Percentiles rank a stretch among this genome's conserved stretches.
phyloP scores from a whole-genome alignment of 2,888 invertebrate species.

The Chrysolina oricalcia region DNA sequence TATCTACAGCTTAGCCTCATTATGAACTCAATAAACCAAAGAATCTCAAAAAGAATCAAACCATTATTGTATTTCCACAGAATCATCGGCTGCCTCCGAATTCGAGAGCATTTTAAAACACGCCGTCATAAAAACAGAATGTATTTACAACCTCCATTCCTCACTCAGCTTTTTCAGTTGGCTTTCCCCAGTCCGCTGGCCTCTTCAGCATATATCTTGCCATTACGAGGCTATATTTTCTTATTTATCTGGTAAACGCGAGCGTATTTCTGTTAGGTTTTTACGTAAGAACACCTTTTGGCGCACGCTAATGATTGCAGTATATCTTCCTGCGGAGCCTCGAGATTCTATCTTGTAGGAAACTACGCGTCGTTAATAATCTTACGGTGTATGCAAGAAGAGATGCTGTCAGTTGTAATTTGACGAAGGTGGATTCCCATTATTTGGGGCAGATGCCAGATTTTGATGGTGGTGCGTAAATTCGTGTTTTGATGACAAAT shows the following conservation, averaged over 20 bases:
- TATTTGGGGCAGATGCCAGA: constrained; percentile 53
- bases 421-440: constrained; percentile 52
- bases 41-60: too few species aligned
- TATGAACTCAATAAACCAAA: too few species aligned
- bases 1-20: too few species aligned
- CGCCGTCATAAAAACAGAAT: neutral
- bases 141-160: constrained; percentile 49
- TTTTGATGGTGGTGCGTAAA: constrained; percentile 51
- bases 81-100: too few species aligned
- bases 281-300: constrained; percentile 57
- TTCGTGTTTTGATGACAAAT: constrained; percentile 13
- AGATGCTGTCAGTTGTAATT: constrained; percentile 52
- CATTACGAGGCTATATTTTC: constrained; percentile 65
- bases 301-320: constrained; percentile 58
- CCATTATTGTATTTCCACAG: too few species aligned
- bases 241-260: constrained; percentile 65
- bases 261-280: constrained; percentile 56
- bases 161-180: constrained; percentile 52
- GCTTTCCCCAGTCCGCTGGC: constrained; percentile 50
- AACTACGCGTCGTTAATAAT: constrained; percentile 58
- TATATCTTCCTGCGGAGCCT: constrained; percentile 44
- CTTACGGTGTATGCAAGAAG: constrained; percentile 48
- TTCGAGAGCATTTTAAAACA: neutral
- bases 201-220: constrained; percentile 64
- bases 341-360: constrained; percentile 45